These are phyloP conservation scores for Tuberolachnus salignus DNA, from an alignment of 2,888 invertebrate species.

Conservation along the genomic window DNA sequence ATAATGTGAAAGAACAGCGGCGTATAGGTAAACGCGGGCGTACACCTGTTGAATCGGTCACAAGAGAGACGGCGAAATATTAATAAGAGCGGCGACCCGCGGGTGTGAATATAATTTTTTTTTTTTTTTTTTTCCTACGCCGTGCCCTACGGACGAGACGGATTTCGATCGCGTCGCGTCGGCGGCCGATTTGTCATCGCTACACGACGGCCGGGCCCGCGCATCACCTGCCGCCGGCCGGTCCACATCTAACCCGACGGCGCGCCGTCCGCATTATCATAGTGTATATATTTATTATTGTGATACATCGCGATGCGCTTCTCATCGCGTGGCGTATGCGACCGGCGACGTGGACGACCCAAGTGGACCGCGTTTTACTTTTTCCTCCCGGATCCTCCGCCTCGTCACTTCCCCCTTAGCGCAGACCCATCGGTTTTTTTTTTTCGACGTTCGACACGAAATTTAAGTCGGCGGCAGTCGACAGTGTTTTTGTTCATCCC, in stretches of 20 bases:
- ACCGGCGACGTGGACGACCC: neutral
- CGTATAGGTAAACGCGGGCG: slow-evolving; percentile 6
- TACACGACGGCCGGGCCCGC: neutral
- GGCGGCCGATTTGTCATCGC: slow-evolving; percentile 49
- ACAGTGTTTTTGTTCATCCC: no score
- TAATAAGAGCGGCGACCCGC: slow-evolving; percentile 33
- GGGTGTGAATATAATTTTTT: slow-evolving; percentile 27
- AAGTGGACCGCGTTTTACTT: neutral
- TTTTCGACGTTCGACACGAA: no score
- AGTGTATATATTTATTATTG: no score
- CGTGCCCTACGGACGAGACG: slow-evolving; percentile 51
- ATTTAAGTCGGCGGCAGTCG: no score
- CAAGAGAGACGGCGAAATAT: slow-evolving; percentile 55
- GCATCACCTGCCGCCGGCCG: slow-evolving; percentile 31
- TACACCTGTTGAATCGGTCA: slow-evolving; percentile 54
- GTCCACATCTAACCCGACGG: slow-evolving; percentile 19
- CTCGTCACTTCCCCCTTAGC: no score
- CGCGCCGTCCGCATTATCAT: neutral
- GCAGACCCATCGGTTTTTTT: no score
- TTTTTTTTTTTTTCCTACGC: neutral
- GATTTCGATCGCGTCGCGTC: slow-evolving; percentile 47
- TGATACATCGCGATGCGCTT: no score
- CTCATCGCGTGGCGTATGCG: slow-evolving; percentile 23
- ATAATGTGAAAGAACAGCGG: slow-evolving; percentile 37
- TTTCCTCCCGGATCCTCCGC: neutral